Evolutionary conservation across 2,888 invertebrate species (phyloP).

Genomic region (Cyaniris semiargus): DNA sequence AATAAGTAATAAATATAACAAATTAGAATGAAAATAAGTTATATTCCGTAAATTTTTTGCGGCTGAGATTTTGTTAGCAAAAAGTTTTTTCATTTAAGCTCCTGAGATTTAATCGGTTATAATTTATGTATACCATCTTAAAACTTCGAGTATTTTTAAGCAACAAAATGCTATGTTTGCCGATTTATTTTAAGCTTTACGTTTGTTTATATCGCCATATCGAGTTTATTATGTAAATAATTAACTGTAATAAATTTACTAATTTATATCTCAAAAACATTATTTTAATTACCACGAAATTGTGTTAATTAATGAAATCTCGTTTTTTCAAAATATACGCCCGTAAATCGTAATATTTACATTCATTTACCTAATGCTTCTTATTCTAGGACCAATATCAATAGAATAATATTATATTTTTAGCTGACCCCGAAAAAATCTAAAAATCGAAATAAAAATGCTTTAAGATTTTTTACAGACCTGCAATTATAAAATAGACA

Average conservation of each 20-base stretch:
- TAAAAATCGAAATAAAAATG: background rate
- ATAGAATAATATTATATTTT: background rate
- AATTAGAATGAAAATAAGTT: background rate
- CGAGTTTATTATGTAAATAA: slow-evolving; percentile 15
- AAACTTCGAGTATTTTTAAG: slow-evolving; percentile 1
- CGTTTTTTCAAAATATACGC: background rate
- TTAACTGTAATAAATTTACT: slow-evolving; percentile 18
- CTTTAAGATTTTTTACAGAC: background rate
- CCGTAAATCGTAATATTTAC: background rate
- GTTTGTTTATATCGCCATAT: background rate
- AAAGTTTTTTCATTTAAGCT: slow-evolving; percentile 10
- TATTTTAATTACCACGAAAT: background rate
- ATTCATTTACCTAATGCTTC: background rate
- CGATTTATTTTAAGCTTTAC: background rate
- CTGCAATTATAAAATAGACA: no score
- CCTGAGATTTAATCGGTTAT: slow-evolving; percentile 18
- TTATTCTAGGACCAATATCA: background rate
- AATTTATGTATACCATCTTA: slow-evolving; percentile 21
- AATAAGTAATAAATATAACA: background rate
- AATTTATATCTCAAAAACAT: slow-evolving; percentile 8
- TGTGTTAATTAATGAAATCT: slow-evolving; percentile 19
- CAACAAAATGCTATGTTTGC: slow-evolving; percentile 8
- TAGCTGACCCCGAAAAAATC: background rate
- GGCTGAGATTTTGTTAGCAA: slow-evolving; percentile 2
- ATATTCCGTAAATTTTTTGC: background rate